These are phyloP conservation scores for Ennomos erosarius DNA, from an alignment of 2,888 invertebrate genomes.

Conservation along the genomic window DNA sequence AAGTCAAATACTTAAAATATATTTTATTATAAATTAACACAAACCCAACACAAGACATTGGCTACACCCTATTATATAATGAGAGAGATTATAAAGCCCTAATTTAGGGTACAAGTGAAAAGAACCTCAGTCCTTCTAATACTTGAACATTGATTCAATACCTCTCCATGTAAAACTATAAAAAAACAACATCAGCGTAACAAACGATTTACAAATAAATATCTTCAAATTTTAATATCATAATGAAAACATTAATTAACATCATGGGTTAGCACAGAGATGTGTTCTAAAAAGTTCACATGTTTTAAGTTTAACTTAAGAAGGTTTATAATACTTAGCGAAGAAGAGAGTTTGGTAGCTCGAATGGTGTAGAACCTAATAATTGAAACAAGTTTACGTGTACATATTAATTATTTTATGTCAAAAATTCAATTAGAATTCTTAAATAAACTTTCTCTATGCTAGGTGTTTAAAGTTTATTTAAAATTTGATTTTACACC, in stretches of 20 bases:
- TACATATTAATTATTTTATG: too few species aligned
- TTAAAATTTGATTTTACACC: too few species aligned
- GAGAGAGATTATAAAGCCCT: conserved; percentile 81
- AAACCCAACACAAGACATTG: conserved; percentile 83
- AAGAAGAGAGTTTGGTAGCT: neutral
- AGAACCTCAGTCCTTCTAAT: conserved; percentile 83
- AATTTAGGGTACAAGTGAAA: conserved; percentile 85
- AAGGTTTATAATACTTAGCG: neutral
- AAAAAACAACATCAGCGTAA: conserved; percentile 35
- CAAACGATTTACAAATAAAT: conserved; percentile 17
- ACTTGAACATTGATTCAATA: conserved; percentile 70
- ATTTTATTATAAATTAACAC: conserved; percentile 84
- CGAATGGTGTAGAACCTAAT: too few species aligned
- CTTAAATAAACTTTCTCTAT: too few species aligned
- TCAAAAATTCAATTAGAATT: too few species aligned
- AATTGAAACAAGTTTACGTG: too few species aligned
- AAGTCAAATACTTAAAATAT: conserved; percentile 67
- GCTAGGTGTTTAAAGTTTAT: too few species aligned
- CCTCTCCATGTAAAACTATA: conserved; percentile 40
- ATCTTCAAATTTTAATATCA: conserved; percentile 12
- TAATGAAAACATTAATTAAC: conserved; percentile 1
- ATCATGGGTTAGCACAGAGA: neutral
- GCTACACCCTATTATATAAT: conserved; percentile 73
- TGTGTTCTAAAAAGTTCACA: too few species aligned
- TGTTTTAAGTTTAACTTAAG: too few species aligned